These are phyloP conservation scores for Cantharis flavilabris DNA, from an alignment of 2,888 invertebrate genomes.

Conservation along the genomic window DNA sequence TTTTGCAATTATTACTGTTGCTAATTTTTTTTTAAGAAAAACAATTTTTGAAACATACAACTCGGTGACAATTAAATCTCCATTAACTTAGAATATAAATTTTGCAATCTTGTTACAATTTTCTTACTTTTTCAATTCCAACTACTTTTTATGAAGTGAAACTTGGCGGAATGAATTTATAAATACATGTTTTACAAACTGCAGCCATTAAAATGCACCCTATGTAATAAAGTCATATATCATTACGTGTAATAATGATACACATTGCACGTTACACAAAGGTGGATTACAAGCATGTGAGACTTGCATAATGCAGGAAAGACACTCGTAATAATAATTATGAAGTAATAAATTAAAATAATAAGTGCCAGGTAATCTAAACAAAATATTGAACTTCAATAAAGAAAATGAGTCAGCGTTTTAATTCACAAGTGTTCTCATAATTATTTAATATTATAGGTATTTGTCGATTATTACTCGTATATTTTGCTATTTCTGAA, in stretches of 20 bases:
- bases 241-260: not conserved
- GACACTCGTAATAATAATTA: not conserved
- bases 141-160: not conserved
- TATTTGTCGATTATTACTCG: not conserved
- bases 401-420: not conserved
- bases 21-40: too few relatives aligned
- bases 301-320: not conserved
- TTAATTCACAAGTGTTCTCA: not conserved
- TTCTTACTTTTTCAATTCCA: not conserved
- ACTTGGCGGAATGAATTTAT: not conserved
- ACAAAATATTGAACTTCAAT: not conserved
- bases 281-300: not conserved
- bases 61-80: not conserved
- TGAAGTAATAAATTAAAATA: not conserved
- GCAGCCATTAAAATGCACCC: not conserved
- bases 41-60: not conserved
- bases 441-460: not conserved
- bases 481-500: not conserved
- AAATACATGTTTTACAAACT: not conserved
- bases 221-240: not conserved
- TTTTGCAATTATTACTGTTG: too few relatives aligned
- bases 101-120: not conserved
- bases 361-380: not conserved
- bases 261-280: not conserved
- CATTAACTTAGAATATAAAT: not conserved